A percentile compares a stretch with the other conserved stretches of the same genome.
These are phyloP conservation scores for Fulica atra DNA, from an alignment of 2,113 vertebrate species.

Conservation along the genomic window DNA sequence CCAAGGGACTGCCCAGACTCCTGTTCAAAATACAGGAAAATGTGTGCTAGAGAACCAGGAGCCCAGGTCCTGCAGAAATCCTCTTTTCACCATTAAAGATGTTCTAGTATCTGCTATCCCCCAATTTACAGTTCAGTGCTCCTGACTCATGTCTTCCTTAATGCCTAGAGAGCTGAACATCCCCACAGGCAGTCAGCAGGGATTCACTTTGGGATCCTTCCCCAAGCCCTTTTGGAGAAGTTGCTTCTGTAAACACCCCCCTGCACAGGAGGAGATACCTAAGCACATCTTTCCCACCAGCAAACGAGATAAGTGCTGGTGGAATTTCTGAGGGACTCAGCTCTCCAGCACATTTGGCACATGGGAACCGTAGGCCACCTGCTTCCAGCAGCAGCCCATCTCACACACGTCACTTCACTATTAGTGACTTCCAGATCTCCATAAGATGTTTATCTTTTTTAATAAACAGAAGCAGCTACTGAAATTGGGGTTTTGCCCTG, in stretches of 20 bases:
- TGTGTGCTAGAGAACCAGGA: neutral
- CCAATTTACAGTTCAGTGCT: neutral
- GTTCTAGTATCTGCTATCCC: neutral
- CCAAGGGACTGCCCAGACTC: neutral
- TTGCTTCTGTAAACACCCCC: neutral
- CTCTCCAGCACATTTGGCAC: neutral
- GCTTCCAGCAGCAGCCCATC: neutral
- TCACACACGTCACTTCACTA: neutral
- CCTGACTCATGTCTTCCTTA: rapidly evolving
- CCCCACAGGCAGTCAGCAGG: rapidly evolving
- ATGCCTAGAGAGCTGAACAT: neutral
- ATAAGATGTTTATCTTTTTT: slow-evolving; percentile 20
- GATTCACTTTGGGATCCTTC: neutral
- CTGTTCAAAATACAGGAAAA: neutral
- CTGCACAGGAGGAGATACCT: neutral
- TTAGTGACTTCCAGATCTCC: neutral
- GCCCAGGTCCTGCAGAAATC: neutral
- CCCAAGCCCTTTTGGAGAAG: neutral
- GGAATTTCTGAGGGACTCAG: neutral
- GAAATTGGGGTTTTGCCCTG: neutral
- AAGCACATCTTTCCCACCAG: neutral
- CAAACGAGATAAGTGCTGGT: neutral
- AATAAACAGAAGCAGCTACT: slow-evolving; percentile 19
- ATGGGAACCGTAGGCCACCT: neutral
- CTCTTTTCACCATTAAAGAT: neutral